These are phyloP conservation scores for Theristicus caerulescens DNA, from an alignment of 2,113 vertebrate species.

Conservation along the genomic window DNA sequence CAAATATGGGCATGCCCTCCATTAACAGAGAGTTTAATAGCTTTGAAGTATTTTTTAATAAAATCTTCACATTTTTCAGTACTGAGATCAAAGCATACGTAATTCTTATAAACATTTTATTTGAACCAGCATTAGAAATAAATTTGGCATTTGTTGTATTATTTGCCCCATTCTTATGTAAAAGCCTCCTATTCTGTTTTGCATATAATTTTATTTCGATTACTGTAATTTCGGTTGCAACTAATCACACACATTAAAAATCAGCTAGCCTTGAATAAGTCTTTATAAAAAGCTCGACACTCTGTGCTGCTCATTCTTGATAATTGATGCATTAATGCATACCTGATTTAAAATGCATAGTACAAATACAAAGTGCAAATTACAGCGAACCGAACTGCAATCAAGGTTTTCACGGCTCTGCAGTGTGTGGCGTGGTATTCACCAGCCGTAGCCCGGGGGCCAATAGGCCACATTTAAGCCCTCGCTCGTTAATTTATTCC, in stretches of 20 bases:
- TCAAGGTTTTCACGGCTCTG: neutral
- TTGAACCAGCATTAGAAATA: neutral
- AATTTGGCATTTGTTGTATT: neutral
- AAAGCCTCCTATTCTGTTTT: neutral
- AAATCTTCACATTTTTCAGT: neutral
- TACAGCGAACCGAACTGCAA: neutral
- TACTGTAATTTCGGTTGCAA: conserved; percentile 11
- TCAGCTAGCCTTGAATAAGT: neutral
- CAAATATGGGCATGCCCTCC: neutral
- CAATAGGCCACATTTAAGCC: neutral
- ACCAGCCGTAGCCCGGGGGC: neutral
- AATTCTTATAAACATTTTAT: neutral
- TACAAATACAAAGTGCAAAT: neutral
- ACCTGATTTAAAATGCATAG: conserved; percentile 1
- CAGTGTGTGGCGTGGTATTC: neutral
- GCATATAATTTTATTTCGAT: conserved; percentile 1
- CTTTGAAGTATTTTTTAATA: neutral
- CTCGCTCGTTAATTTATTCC: neutral
- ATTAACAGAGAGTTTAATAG: neutral
- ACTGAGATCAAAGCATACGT: neutral
- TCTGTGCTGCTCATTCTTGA: neutral
- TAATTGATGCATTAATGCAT: neutral
- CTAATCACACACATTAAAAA: conserved; percentile 33
- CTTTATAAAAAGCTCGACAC: neutral
- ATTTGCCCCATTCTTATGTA: neutral